A percentile compares a stretch with the other conserved stretches of the same genome.
Evolutionary conservation across 2,797 vertebrate species (phyloP).

Genomic region (Emydoidea blandingii): DNA sequence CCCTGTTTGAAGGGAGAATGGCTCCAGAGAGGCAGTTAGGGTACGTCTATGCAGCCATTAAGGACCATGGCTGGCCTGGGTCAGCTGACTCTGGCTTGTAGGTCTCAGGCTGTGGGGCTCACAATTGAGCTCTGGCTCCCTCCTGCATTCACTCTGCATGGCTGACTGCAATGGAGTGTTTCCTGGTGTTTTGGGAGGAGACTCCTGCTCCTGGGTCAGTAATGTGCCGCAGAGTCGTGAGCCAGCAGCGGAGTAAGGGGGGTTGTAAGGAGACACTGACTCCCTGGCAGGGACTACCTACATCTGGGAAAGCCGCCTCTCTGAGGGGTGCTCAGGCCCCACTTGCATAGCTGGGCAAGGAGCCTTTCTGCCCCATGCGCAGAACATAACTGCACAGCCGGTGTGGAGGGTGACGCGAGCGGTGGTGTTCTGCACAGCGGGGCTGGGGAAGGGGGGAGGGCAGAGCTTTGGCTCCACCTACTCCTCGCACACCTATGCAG

Average conservation of each 20-base stretch:
- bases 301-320: neutral
- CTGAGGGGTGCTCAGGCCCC: neutral
- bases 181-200: neutral
- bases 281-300: too few relatives aligned
- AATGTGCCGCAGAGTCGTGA: neutral
- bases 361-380: neutral
- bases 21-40: neutral
- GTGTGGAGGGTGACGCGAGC: neutral
- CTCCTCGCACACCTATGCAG: neutral
- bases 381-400: neutral
- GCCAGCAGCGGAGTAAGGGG: neutral
- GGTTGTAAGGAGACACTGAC: neutral
- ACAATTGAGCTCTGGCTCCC: neutral
- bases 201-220: neutral
- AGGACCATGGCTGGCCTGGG: too few relatives aligned
- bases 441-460: too few relatives aligned
- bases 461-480: neutral
- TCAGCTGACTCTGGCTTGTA: neutral
- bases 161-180: neutral
- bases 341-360: neutral
- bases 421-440: neutral
- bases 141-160: neutral
- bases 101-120: too few relatives aligned
- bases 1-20: neutral
- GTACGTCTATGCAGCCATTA: too few relatives aligned